Conservation (phyloP, 2,113 vertebrate species). For the Euleptes europaea region DNA sequence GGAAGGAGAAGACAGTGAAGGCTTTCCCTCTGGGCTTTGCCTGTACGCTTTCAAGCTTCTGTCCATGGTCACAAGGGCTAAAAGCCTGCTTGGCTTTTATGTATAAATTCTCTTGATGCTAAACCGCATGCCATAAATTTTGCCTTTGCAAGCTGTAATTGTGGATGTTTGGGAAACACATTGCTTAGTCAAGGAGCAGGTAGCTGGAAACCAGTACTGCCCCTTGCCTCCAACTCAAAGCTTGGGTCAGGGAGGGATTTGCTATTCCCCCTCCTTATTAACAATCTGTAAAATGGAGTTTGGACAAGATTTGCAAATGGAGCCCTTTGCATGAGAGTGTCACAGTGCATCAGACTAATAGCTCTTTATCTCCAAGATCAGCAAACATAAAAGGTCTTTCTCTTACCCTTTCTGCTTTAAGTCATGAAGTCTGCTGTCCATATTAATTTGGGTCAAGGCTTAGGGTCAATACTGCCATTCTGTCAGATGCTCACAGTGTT, state of each 20-base stretch:
- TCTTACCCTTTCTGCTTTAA: slow-evolving; percentile 41
- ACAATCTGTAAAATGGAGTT: no score
- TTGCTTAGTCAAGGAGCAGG: no score
- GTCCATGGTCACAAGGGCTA: neutral
- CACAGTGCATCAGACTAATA: neutral
- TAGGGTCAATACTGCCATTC: slow-evolving; percentile 27
- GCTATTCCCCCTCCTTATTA: no score
- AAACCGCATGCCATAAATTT: neutral
- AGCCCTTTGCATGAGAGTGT: neutral
- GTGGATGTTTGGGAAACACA: no score
- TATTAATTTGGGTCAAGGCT: slow-evolving; percentile 28
- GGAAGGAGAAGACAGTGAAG: no score
- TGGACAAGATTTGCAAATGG: no score
- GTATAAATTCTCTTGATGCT: neutral
- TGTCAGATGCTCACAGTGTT: slow-evolving; percentile 22
- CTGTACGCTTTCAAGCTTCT: neutral
- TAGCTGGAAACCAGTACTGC: no score
- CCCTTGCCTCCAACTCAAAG: no score
- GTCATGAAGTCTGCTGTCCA: slow-evolving; percentile 37
- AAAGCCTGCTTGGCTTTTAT: neutral
- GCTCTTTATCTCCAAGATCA: slow-evolving; percentile 32
- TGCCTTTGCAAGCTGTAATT: no score
- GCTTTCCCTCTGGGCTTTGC: neutral
- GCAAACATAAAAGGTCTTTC: slow-evolving; percentile 36
- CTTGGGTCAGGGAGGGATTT: no score